Conservation (phyloP, 2,797 vertebrate genomes). For the Dromococcyx pavoninus region DNA sequence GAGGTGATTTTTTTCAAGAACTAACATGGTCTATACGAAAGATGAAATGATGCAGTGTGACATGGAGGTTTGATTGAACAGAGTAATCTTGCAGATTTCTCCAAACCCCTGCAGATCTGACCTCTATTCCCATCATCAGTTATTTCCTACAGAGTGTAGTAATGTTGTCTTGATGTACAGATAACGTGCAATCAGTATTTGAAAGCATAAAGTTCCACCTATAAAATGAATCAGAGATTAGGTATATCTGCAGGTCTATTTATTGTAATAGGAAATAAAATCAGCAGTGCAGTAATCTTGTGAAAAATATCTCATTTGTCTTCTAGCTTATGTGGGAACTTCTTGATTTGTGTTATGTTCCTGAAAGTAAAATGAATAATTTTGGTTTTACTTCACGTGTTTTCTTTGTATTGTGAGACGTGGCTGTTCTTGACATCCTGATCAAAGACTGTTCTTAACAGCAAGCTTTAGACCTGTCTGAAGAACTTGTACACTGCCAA, state of each 20-base stretch:
- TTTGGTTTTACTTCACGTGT: neutral
- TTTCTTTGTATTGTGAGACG: neutral
- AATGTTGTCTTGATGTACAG: neutral
- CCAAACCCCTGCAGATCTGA: constrained; percentile 21
- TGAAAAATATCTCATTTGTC: neutral
- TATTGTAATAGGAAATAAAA: neutral
- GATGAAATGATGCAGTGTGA: neutral
- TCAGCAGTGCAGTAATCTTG: neutral
- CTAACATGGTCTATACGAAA: neutral
- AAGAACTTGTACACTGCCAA: neutral
- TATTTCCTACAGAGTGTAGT: neutral
- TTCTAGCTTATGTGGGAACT: neutral
- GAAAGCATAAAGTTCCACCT: neutral
- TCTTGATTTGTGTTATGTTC: neutral
- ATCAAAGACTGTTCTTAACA: neutral
- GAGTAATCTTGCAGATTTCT: constrained; percentile 20
- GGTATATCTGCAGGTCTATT: neutral
- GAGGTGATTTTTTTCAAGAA: neutral
- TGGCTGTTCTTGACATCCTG: neutral
- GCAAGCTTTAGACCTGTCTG: neutral
- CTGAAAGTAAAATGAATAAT: neutral
- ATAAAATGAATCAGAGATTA: neutral
- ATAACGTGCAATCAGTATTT: neutral
- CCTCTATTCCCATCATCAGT: neutral
- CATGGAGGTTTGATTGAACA: neutral